Evolutionary conservation across 2,888 invertebrate genomes (phyloP).

Genomic region (Liopterus haemorrhoidalis): DNA sequence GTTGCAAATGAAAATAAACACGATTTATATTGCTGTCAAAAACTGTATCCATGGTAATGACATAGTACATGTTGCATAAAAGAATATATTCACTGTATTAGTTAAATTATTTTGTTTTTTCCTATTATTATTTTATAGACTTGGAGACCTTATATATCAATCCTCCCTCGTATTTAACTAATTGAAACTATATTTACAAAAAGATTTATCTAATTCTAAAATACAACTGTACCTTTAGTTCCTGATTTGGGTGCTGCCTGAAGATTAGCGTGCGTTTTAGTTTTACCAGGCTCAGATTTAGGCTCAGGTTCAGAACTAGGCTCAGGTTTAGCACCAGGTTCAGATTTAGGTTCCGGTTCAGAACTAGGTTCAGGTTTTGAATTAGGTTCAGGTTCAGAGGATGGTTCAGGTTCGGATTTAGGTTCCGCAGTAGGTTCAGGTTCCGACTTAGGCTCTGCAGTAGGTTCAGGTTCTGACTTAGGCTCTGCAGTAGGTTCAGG

Average conservation of each 20-base stretch:
- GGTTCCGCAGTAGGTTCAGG: constrained; percentile 41
- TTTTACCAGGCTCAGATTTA: too few relatives aligned
- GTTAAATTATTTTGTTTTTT: too few relatives aligned
- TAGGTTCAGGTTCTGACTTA: constrained; percentile 46
- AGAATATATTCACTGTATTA: too few relatives aligned
- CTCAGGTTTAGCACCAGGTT: constrained; percentile 41
- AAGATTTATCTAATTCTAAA: neutral
- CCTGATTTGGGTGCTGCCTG: constrained; percentile 37
- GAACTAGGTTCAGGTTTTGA: constrained; percentile 47
- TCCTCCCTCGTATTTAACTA: too few relatives aligned
- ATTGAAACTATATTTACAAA: neutral
- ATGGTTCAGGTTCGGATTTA: constrained; percentile 45
- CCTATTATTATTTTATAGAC: too few relatives aligned
- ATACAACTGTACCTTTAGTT: constrained; percentile 38
- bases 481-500: constrained; percentile 44
- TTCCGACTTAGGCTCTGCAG: constrained; percentile 41
- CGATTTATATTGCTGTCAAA: too few relatives aligned
- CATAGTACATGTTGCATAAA: too few relatives aligned
- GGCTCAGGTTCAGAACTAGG: constrained; percentile 44
- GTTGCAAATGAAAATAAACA: too few relatives aligned
- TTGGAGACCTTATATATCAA: too few relatives aligned
- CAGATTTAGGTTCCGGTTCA: constrained; percentile 41
- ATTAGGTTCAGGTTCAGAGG: constrained; percentile 39
- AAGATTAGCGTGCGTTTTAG: constrained; percentile 34
- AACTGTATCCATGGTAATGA: too few relatives aligned